These are phyloP conservation scores for Lapara coniferarum DNA, from an alignment of 2,888 invertebrate species.

Conservation along the genomic window DNA sequence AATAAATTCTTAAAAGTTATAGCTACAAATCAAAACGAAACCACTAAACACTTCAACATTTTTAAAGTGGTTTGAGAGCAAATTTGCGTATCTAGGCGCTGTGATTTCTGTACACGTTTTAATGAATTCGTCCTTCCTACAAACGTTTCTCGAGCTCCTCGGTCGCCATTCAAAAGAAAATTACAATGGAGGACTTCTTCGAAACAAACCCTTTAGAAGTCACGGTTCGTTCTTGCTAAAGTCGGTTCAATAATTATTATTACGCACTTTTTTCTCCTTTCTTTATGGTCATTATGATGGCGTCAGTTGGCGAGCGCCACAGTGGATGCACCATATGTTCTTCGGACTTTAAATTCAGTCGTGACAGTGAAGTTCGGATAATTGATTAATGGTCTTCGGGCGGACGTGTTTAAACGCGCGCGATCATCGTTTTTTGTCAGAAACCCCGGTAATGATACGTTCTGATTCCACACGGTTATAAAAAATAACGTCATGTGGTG, in stretches of 20 bases:
- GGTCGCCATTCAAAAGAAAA: conserved; percentile 77
- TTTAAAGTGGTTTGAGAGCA: conserved; percentile 63
- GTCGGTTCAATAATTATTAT: conserved; percentile 79
- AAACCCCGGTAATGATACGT: conserved; percentile 78
- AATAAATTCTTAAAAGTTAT: neutral
- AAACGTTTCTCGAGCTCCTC: conserved; percentile 66
- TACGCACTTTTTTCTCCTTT: conserved; percentile 67
- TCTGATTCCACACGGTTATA: conserved; percentile 72
- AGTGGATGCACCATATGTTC: conserved; percentile 73
- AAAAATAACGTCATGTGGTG: conserved; percentile 72
- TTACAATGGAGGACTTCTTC: conserved; percentile 74
- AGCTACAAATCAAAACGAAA: conserved; percentile 23
- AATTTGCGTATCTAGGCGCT: conserved; percentile 62
- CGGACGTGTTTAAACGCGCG: conserved; percentile 76
- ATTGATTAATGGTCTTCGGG: conserved; percentile 77
- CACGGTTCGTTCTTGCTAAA: conserved; percentile 76
- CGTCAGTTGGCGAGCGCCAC: conserved; percentile 78
- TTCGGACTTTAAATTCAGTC: conserved; percentile 69
- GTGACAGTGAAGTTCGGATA: conserved; percentile 74
- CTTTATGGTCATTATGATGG: conserved; percentile 71
- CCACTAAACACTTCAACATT: conserved; percentile 46
- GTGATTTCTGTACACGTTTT: conserved; percentile 77
- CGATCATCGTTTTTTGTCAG: conserved; percentile 71
- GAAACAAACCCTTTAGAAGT: conserved; percentile 78
- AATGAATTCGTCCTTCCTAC: conserved; percentile 75